A percentile compares a stretch with the other conserved stretches of the same genome.
Evolutionary conservation across 2,888 invertebrate species (phyloP).

Genomic region (Nycteola revayana): DNA sequence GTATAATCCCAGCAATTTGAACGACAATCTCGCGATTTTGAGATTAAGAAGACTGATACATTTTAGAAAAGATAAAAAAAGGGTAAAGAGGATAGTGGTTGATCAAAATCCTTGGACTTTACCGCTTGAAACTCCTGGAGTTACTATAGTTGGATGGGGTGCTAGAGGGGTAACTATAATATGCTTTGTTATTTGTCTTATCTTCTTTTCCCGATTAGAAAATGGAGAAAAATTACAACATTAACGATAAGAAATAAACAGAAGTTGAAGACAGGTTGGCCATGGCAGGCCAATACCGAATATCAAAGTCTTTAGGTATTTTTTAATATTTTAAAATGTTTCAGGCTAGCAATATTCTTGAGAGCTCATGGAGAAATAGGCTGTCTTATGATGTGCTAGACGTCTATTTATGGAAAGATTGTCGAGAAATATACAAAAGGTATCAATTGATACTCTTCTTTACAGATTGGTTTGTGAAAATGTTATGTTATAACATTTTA

Average conservation of each 20-base stretch:
- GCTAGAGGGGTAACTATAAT: slow-evolving; percentile 54
- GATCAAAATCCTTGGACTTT: slow-evolving; percentile 40
- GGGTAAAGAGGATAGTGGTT: slow-evolving; percentile 53
- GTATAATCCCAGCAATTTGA: slow-evolving; percentile 54
- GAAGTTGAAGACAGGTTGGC: too few species aligned
- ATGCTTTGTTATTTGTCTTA: background rate
- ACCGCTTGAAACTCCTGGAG: slow-evolving; percentile 42
- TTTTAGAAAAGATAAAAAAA: slow-evolving; percentile 25
- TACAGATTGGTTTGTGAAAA: too few species aligned
- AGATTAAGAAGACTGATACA: slow-evolving; percentile 45
- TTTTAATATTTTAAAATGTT: slow-evolving; percentile 20
- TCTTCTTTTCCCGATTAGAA: too few species aligned
- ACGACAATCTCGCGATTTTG: slow-evolving; percentile 56
- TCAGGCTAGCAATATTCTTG: slow-evolving; percentile 42
- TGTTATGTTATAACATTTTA: too few species aligned
- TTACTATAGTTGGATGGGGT: slow-evolving; percentile 66
- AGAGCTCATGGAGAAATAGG: slow-evolving; percentile 40
- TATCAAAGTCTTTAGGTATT: too few species aligned
- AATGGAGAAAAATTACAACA: too few species aligned
- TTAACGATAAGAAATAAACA: too few species aligned
- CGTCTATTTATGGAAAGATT: slow-evolving; percentile 50
- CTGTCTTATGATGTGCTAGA: slow-evolving; percentile 48
- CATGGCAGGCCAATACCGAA: too few species aligned
- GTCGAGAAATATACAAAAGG: slow-evolving; percentile 57
- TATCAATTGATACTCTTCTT: too few species aligned